phyloP scores from a whole-genome alignment of 1,140 invertebrate species.

The Solenopsis invicta region DNA sequence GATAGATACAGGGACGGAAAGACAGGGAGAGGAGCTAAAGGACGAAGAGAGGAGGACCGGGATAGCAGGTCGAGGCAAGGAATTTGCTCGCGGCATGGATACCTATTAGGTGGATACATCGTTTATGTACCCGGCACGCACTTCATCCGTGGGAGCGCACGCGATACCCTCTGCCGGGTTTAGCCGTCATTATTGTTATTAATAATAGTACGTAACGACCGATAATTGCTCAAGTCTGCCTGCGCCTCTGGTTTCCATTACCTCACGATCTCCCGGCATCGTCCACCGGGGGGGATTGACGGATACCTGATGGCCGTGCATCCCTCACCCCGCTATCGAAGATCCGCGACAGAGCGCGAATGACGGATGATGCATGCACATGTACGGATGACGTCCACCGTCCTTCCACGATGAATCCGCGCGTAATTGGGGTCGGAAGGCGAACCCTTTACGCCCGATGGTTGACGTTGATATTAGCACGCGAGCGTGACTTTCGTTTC shows the following conservation, averaged over 20 bases:
- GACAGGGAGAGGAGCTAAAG: conserved; percentile 62
- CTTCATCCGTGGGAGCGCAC: conserved; percentile 84
- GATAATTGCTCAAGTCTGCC: conserved; percentile 86
- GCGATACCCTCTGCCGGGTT: conserved; percentile 82
- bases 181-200: conserved; percentile 86
- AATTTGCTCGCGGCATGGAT: conserved; percentile 86
- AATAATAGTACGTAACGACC: conserved; percentile 85
- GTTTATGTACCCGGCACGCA: conserved; percentile 85
- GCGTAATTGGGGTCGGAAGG: conserved; percentile 62
- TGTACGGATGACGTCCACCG: not conserved
- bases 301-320: not conserved
- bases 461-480: conserved; percentile 61
- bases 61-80: conserved; percentile 73
- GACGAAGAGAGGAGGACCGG: conserved; percentile 36
- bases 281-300: not conserved
- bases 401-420: conserved; percentile 48
- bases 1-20: conserved; percentile 52
- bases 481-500: conserved; percentile 61
- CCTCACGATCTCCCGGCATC: conserved; percentile 4
- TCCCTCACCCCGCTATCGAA: not conserved
- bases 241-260: conserved; percentile 85
- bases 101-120: conserved; percentile 85
- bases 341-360: conserved; percentile 48
- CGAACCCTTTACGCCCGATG: conserved; percentile 56
- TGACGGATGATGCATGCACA: conserved; percentile 51